Conservation (phyloP, 1,140 invertebrate genomes). For the Cardiocondyla obscurior region DNA sequence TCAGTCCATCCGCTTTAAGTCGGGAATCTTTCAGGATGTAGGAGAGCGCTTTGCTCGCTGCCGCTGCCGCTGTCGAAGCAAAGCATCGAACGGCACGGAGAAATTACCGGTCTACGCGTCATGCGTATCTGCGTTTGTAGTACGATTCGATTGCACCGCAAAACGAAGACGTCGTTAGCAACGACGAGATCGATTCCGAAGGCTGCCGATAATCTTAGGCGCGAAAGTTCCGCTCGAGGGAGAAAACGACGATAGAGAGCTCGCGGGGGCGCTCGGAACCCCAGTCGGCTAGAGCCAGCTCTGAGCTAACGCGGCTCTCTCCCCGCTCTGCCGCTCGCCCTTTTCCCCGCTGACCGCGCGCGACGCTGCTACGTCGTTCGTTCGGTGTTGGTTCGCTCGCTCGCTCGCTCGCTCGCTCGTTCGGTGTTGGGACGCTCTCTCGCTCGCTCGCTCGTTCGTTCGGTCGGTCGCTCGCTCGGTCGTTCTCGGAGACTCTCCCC, state of each 20-base stretch:
- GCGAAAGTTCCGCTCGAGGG: not conserved
- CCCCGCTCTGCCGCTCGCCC: conserved; percentile 19
- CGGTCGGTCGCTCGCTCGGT: conserved; percentile 44
- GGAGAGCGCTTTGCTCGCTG: conserved; percentile 23
- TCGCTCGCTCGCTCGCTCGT: conserved; percentile 47
- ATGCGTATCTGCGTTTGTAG: not conserved
- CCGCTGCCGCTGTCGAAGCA: not conserved
- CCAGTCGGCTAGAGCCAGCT: conserved; percentile 63
- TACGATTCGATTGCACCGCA: not conserved
- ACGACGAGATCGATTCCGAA: not conserved
- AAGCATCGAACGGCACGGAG: not conserved
- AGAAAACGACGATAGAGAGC: not conserved
- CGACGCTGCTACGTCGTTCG: conserved; percentile 64
- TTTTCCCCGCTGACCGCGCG: not conserved
- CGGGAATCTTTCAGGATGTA: conserved; percentile 67
- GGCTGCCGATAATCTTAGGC: not conserved
- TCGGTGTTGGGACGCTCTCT: conserved; percentile 54
- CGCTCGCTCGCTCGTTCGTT: conserved; percentile 36
- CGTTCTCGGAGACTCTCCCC: not conserved
- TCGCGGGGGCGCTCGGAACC: not conserved
- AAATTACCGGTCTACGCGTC: not conserved
- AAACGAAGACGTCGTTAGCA: not conserved
- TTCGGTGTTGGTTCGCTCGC: conserved; percentile 48
- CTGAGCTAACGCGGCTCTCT: conserved; percentile 75
- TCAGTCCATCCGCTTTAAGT: conserved; percentile 79